Evolutionary conservation across 2,113 vertebrate genomes (phyloP).

Genomic region (Balaeniceps rex): DNA sequence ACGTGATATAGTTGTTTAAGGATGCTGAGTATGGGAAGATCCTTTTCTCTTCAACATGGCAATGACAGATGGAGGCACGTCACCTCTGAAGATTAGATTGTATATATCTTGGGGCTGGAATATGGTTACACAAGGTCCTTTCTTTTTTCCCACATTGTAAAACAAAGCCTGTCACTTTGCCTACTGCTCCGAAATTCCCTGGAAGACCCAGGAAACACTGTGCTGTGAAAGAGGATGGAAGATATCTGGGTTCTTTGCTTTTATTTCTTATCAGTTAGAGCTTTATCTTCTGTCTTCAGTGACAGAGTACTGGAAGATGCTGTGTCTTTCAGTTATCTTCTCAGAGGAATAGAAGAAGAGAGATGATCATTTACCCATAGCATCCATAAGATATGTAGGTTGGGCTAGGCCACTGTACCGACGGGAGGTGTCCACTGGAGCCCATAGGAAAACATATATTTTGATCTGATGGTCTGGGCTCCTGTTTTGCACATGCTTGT

Average conservation of each 20-base stretch:
- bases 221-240: background rate
- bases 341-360: background rate
- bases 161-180: background rate
- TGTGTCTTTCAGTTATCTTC: background rate
- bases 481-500: background rate
- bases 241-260: background rate
- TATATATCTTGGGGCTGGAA: background rate
- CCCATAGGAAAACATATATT: background rate
- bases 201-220: background rate
- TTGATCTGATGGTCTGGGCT: background rate
- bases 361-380: background rate
- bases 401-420: background rate
- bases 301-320: background rate
- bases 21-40: background rate
- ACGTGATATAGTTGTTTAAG: background rate
- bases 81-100: background rate
- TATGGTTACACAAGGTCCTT: background rate
- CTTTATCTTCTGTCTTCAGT: background rate
- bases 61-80: fast-evolving
- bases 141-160: background rate
- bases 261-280: background rate
- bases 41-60: background rate
- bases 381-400: background rate
- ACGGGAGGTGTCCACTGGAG: background rate
- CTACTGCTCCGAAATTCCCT: background rate